phyloP scores from a whole-genome alignment of 1,140 invertebrate genomes.

The Pseudomyrmex pallidus region DNA sequence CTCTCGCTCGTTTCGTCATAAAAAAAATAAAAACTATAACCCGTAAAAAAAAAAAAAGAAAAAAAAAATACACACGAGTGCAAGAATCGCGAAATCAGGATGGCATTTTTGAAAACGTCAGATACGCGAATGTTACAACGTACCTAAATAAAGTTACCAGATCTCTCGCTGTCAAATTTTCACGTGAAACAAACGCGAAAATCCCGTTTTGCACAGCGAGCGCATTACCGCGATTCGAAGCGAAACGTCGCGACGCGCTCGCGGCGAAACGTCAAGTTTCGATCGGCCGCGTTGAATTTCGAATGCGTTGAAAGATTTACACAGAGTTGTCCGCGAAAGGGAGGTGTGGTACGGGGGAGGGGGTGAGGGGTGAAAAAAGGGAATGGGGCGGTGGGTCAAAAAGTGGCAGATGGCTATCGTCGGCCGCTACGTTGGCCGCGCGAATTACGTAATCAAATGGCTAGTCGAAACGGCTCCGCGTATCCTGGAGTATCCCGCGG shows the following conservation, averaged over 20 bases:
- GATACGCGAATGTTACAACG: background rate
- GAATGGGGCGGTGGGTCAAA: conserved; percentile 5
- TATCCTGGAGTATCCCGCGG: conserved; percentile 67
- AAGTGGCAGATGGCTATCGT: conserved; percentile 51
- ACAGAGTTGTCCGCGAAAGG: conserved; percentile 29
- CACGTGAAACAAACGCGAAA: background rate
- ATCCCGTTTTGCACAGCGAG: background rate
- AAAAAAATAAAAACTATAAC: background rate
- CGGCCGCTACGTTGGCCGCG: conserved; percentile 65
- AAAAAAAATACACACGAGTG: background rate
- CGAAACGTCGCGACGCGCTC: conserved; percentile 32
- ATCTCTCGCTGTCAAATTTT: conserved; percentile 14
- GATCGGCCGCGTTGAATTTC: conserved; percentile 39
- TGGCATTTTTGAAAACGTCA: background rate
- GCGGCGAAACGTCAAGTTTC: conserved; percentile 12
- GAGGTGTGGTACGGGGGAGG: background rate
- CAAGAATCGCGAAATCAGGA: background rate
- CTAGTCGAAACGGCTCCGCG: conserved; percentile 66
- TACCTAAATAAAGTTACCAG: background rate
- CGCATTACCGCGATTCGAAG: conserved; percentile 31
- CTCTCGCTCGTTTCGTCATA: background rate
- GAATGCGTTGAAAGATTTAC: conserved; percentile 69
- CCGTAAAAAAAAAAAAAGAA: background rate
- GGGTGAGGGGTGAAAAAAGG: background rate
- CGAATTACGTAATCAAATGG: conserved; percentile 79